Base-by-base conservation (phyloP, 2,888 invertebrate genomes). In the Agrotis exclamationis region DNA sequence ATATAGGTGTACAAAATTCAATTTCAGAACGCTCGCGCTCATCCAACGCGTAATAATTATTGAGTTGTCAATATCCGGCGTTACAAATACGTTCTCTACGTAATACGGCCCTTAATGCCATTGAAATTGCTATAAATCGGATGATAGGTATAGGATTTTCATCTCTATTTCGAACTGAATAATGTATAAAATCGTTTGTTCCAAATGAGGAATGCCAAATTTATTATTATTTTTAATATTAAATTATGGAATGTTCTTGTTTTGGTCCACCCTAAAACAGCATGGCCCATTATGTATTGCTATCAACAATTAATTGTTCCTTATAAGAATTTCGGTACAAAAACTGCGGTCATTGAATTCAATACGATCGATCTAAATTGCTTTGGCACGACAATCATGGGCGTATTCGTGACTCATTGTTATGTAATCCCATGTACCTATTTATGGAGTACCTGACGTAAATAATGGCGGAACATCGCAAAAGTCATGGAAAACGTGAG, bases 51-150 rank as follows among this genome's bases (percentile, higher is more conserved):
- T 74, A 63, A 62, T 79, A 63, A 80, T 80, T 75, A 80, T 75
- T 60, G 80, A 80, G 80, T 80, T 75, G 80, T 74, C 75, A 75
- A 74, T 65, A 65, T 64, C 75, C 65, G 54, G 54, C 50, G 56
- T 56, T 59, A 60, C 75, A 80, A 79, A 75, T 74, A 74, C 65
- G 59, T 74, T 59, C 33, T 48, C 63, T 58, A 50, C 48, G 44
- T 58, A 59, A 59, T 20, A 47, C 14, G 80, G 57, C 16, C 20
- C 57, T 50, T 54, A 64, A n/a, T 51, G 33, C 39, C n/a, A 57
- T 39, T 65, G 24, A 57, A 76, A 57, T 75, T 64, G 39, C 20
- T n/a, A 53, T 74, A 44, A 50, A 73, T 79, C 24, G 22, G 39
- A 16, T 45, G n/a, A 9, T 47, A 14, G 1, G 13, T 56, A 50